A percentile compares a stretch with the other conserved stretches of the same genome.
Evolutionary conservation across 2,113 vertebrate species (phyloP).

Genomic region (Xiphorhynchus elegans): DNA sequence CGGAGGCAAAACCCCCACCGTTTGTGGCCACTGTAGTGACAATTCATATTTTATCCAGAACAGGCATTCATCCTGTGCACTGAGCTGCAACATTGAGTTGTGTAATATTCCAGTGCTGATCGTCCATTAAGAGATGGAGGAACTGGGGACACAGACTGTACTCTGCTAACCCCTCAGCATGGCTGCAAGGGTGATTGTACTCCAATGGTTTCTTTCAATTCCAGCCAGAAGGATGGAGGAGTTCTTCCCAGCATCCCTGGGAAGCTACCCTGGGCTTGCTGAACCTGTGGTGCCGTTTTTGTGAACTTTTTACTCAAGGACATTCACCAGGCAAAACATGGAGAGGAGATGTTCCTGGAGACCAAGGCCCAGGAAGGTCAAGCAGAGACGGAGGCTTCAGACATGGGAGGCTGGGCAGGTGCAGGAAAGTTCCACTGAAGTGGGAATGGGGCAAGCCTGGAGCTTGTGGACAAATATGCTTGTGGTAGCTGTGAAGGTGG

Average conservation of each 20-base stretch:
- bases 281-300: accelerated
- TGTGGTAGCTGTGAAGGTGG: accelerated
- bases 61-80: accelerated
- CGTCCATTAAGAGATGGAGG: background rate
- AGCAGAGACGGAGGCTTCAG: background rate
- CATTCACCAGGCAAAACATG: background rate
- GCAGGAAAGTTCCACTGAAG: background rate
- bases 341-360: background rate
- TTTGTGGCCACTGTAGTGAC: accelerated
- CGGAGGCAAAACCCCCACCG: accelerated
- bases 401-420: background rate
- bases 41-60: background rate
- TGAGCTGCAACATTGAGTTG: background rate
- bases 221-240: background rate
- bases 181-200: background rate
- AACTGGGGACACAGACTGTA: background rate
- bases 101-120: background rate
- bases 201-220: accelerated
- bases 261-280: background rate
- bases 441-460: accelerated
- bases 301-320: background rate
- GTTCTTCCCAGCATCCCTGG: too few species aligned
- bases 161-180: background rate
- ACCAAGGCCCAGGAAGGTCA: background rate
- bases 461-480: accelerated